These are phyloP conservation scores for Drosophila asahinai DNA, from an alignment of 1,140 invertebrate species.

Conservation along the genomic window DNA sequence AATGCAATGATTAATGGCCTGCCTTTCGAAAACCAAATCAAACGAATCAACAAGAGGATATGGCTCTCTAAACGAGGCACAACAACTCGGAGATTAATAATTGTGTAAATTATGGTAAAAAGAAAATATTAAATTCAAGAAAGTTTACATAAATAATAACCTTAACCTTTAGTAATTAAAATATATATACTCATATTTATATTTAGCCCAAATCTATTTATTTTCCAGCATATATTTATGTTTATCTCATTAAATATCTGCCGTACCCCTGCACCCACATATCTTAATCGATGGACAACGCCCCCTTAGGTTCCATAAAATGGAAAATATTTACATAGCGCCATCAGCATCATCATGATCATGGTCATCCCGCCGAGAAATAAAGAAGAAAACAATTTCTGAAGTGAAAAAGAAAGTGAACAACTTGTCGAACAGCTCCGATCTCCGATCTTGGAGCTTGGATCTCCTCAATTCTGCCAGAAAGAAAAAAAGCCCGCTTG, in stretches of 20 bases:
- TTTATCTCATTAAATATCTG: neutral
- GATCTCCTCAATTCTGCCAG: slow-evolving; percentile 31
- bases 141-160: too few relatives aligned
- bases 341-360: slow-evolving; percentile 18
- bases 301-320: slow-evolving; percentile 13
- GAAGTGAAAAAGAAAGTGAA: slow-evolving; percentile 75
- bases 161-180: too few relatives aligned
- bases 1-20: slow-evolving; percentile 35
- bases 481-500: slow-evolving; percentile 31
- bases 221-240: too few relatives aligned
- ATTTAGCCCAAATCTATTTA: too few relatives aligned
- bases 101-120: neutral
- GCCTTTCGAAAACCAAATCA: slow-evolving; percentile 20
- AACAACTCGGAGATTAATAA: neutral
- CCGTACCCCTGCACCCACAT: neutral
- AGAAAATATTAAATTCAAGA: neutral
- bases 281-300: neutral
- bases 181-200: too few relatives aligned
- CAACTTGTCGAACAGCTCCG: slow-evolving; percentile 30
- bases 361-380: slow-evolving; percentile 34
- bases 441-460: slow-evolving; percentile 2
- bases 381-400: slow-evolving; percentile 22
- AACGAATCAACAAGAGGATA: slow-evolving; percentile 29
- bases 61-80: neutral
- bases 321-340: slow-evolving; percentile 21